Percentiles rank a stretch among this genome's conserved stretches.
Evolutionary conservation across 1,140 invertebrate species (phyloP).

Genomic region (Gryon sp.): DNA sequence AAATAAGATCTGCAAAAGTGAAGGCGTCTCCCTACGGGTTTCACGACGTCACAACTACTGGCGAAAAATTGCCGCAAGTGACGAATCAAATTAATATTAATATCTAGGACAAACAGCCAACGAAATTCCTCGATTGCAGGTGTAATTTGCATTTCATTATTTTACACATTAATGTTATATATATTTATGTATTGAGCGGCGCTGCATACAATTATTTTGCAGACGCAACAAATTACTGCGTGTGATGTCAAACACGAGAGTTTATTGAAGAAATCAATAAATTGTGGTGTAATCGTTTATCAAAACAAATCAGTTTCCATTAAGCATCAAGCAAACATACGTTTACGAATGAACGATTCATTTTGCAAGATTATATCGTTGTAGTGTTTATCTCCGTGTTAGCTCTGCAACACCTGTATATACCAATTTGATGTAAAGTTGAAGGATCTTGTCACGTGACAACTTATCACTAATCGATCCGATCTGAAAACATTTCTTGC

Average conservation of each 20-base stretch:
- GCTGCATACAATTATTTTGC: constrained; percentile 35
- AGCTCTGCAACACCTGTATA: constrained; percentile 2
- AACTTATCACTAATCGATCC: constrained; percentile 59
- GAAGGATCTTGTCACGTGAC: constrained; percentile 50
- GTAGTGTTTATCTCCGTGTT: neutral
- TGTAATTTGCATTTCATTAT: constrained; percentile 74
- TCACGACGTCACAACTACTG: constrained; percentile 31
- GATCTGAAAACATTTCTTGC: constrained; percentile 40
- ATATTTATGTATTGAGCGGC: constrained; percentile 39
- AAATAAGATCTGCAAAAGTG: constrained; percentile 52
- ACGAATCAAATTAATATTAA: constrained; percentile 78
- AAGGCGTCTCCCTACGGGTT: constrained; percentile 48
- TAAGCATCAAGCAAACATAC: neutral
- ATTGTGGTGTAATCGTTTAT: constrained; percentile 21
- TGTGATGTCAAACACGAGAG: neutral
- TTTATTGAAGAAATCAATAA: constrained; percentile 9
- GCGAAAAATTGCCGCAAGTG: constrained; percentile 70
- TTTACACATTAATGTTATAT: constrained; percentile 52
- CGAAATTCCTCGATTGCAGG: constrained; percentile 67
- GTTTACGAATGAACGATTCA: constrained; percentile 4
- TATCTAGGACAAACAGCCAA: constrained; percentile 65
- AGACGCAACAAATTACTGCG: neutral
- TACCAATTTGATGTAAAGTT: constrained; percentile 44
- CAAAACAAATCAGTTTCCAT: constrained; percentile 19
- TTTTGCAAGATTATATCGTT: neutral